Percentiles rank a stretch among this genome's conserved stretches.
These are phyloP conservation scores for Pandemis cinnamomeana DNA, from an alignment of 2,888 invertebrate genomes.

Conservation along the genomic window DNA sequence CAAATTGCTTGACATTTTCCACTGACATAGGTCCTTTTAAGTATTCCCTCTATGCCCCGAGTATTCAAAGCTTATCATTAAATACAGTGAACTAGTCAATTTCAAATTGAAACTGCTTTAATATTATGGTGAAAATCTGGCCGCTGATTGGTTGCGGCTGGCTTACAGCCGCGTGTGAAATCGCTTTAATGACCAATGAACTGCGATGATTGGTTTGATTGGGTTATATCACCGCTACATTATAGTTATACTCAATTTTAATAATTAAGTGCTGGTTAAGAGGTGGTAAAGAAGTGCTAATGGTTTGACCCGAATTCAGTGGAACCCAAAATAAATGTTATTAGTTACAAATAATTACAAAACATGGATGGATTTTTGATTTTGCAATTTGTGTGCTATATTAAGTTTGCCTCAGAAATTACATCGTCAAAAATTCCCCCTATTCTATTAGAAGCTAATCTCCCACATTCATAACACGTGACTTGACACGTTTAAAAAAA, in stretches of 20 bases:
- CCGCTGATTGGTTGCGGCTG: constrained; percentile 6
- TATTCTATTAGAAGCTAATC: too few species aligned
- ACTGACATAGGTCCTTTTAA: too few species aligned
- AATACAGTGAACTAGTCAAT: constrained; percentile 6
- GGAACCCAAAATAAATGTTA: too few species aligned
- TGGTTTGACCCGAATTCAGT: not conserved
- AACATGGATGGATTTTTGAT: too few species aligned
- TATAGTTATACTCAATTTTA: not conserved
- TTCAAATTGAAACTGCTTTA: not conserved
- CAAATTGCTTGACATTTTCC: too few species aligned
- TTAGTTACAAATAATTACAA: too few species aligned
- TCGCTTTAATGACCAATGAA: constrained; percentile 22
- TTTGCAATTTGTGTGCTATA: too few species aligned
- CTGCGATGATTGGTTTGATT: constrained; percentile 42
- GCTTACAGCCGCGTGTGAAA: constrained; percentile 13
- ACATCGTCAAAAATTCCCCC: too few species aligned
- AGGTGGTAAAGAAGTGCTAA: not conserved
- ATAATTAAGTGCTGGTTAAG: not conserved
- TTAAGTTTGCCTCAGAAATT: too few species aligned
- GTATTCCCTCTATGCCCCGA: too few species aligned
- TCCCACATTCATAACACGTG: too few species aligned
- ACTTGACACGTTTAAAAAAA: too few species aligned
- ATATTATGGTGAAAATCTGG: constrained; percentile 8
- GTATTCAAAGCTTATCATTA: not conserved
- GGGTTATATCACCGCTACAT: constrained; percentile 33